phyloP scores from a whole-genome alignment of 1,140 invertebrate species.

The Diorhabda carinulata region DNA sequence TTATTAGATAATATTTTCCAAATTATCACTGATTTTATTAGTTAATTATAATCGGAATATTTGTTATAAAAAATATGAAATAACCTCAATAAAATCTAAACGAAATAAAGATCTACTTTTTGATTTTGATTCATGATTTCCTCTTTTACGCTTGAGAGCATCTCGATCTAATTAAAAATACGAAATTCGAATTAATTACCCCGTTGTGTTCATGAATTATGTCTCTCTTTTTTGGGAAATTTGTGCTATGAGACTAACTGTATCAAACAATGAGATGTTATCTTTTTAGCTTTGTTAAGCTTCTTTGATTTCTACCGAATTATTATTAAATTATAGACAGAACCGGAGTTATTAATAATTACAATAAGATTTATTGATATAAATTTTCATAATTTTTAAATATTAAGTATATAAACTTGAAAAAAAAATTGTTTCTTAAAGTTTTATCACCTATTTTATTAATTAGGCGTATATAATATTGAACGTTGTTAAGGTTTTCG shows the following conservation, averaged over 20 bases:
- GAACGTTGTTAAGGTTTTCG: no score
- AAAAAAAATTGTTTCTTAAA: no score
- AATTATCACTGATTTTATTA: no score
- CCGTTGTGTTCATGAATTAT: conserved; percentile 2
- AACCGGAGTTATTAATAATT: not conserved
- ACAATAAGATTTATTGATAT: no score
- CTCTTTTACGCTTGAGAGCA: not conserved
- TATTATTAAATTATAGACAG: not conserved
- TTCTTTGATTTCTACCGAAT: conserved; percentile 1
- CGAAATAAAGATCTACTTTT: not conserved
- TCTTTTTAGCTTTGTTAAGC: not conserved
- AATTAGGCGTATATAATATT: no score
- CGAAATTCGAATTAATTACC: conserved; percentile 1
- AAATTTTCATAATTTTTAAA: no score
- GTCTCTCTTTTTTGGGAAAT: conserved; percentile 1
- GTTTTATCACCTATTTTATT: no score
- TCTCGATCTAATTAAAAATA: not conserved
- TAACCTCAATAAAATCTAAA: not conserved
- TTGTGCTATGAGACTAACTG: conserved; percentile 2
- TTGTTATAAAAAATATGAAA: not conserved
- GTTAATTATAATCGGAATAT: no score
- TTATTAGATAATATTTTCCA: no score
- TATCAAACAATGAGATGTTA: conserved; percentile 2
- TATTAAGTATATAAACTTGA: no score
- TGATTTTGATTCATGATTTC: conserved; percentile 2